Evolutionary conservation across 1,140 invertebrate genomes (phyloP).

Genomic region (Camponotus vicinus): DNA sequence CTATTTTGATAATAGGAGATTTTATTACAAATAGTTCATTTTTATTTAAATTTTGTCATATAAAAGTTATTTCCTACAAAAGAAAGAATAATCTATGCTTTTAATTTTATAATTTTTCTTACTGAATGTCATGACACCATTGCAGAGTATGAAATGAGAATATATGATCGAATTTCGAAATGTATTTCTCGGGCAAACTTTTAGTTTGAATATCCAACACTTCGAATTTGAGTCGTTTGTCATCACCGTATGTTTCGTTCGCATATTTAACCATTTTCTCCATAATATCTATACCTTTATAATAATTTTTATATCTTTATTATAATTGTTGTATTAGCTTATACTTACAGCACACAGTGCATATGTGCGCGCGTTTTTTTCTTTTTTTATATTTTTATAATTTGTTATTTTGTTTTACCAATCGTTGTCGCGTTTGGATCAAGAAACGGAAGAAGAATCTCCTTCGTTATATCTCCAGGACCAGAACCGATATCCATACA

Average conservation of each 20-base stretch:
- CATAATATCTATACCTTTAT: constrained; percentile 13
- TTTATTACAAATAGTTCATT: too few relatives aligned
- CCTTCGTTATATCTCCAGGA: neutral
- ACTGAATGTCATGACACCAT: constrained; percentile 13
- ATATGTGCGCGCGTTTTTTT: too few relatives aligned
- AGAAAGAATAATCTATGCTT: neutral
- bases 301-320: neutral
- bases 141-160: constrained; percentile 18
- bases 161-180: constrained; percentile 30
- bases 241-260: neutral
- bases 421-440: neutral
- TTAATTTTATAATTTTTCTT: neutral
- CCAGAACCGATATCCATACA: neutral
- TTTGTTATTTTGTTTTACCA: neutral
- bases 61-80: neutral
- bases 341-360: too few relatives aligned
- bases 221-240: neutral
- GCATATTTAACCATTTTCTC: constrained; percentile 15
- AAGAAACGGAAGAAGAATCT: neutral
- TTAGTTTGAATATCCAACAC: constrained; percentile 16
- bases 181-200: constrained; percentile 22
- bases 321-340: neutral
- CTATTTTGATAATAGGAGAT: too few relatives aligned
- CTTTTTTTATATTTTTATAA: neutral
- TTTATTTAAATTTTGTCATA: too few relatives aligned